A percentile compares a stretch with the other conserved stretches of the same genome.
phyloP scores from a whole-genome alignment of 2,113 vertebrate species.

The Thamnaconus septentrionalis region DNA sequence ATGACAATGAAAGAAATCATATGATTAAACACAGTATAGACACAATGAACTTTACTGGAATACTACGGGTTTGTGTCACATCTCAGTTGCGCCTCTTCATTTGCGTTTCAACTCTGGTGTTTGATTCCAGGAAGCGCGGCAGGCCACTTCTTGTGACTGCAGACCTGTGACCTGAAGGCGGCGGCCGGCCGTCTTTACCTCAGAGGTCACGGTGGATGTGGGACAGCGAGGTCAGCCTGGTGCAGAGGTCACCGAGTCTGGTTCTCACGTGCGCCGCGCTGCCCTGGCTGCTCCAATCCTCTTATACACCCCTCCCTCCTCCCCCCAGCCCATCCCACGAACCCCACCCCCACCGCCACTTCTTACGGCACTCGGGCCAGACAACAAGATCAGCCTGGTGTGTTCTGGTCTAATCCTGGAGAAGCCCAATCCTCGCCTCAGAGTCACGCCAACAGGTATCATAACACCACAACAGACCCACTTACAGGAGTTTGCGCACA shows the following conservation, averaged over 20 bases:
- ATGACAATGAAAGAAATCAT: too few species aligned
- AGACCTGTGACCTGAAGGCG: constrained; percentile 11
- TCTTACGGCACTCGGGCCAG: constrained; percentile 53
- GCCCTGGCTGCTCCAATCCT: constrained; percentile 60
- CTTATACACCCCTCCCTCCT: constrained; percentile 56
- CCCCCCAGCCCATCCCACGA: not conserved
- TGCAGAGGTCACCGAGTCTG: constrained; percentile 57
- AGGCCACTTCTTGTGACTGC: not conserved
- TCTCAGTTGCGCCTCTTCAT: too few species aligned
- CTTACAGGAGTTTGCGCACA: not conserved
- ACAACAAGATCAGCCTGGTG: constrained; percentile 56
- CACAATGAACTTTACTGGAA: too few species aligned
- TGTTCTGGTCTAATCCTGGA: constrained; percentile 60
- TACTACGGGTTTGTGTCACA: too few species aligned
- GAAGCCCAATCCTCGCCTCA: constrained; percentile 33
- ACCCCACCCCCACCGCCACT: constrained; percentile 10
- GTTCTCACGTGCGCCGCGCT: constrained; percentile 53
- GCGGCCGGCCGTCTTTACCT: constrained; percentile 1
- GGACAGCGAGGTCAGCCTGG: constrained; percentile 55
- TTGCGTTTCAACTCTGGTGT: not conserved
- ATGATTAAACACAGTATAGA: too few species aligned
- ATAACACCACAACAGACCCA: constrained; percentile 29
- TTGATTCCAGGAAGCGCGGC: not conserved
- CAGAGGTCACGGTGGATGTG: constrained; percentile 51
- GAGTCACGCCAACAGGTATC: constrained; percentile 65